Conservation (phyloP, 2,888 invertebrate species). For the Saturnia japonica region DNA sequence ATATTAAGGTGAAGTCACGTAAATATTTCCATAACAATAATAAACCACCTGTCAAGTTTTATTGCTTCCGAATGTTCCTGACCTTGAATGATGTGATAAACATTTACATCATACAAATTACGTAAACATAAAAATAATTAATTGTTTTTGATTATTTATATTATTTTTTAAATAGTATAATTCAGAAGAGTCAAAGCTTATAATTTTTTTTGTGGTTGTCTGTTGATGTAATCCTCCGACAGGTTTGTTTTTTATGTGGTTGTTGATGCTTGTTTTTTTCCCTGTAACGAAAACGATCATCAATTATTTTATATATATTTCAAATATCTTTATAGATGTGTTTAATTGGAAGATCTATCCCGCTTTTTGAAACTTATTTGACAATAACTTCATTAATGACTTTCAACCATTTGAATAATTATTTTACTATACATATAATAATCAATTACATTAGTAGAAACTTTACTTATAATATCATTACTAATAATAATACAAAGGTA, state of each 20-base stretch:
- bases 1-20: conserved; percentile 4
- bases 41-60: conserved; percentile 16
- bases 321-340: background rate
- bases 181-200: background rate
- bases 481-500: too few species aligned
- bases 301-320: background rate
- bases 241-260: background rate
- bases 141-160: background rate
- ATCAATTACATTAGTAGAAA: too few species aligned
- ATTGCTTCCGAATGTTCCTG: conserved; percentile 5
- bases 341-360: background rate
- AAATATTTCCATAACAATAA: conserved; percentile 16
- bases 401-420: too few species aligned
- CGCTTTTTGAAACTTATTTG: background rate
- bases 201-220: background rate
- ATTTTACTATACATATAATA: too few species aligned
- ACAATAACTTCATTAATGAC: background rate
- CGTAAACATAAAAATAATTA: conserved; percentile 7
- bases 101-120: conserved; percentile 15
- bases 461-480: too few species aligned
- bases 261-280: conserved; percentile 9
- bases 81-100: conserved; percentile 18
- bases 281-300: conserved; percentile 1
- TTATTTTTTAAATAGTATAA: background rate
- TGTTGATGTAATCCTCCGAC: background rate